Conservation (phyloP, 53 echinoderm and acorn worm genomes). For the Glandiceps talaboti region DNA sequence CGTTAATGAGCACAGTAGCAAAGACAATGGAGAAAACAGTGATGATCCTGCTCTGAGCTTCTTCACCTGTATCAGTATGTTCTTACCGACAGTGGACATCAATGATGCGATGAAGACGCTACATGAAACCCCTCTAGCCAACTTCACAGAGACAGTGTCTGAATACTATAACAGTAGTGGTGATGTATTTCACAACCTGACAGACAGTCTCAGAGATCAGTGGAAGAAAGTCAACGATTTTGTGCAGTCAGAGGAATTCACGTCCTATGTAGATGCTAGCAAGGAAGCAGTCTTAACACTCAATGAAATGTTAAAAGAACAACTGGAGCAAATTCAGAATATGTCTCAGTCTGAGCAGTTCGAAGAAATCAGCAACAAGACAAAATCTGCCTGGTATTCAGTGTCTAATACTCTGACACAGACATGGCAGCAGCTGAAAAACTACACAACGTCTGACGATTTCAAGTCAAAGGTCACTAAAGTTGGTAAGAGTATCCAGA, state of each 20-base stretch:
- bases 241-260: neutral
- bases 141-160: neutral
- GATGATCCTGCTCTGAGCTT: neutral
- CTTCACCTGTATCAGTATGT: neutral
- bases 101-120: neutral
- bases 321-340: neutral
- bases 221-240: neutral
- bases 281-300: neutral
- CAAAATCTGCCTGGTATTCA: neutral
- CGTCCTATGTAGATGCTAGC: neutral
- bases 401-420: neutral
- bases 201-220: neutral
- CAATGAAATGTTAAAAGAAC: neutral
- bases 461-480: neutral
- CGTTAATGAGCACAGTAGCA: constrained; percentile 7
- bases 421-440: neutral
- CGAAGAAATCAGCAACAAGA: neutral
- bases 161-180: neutral
- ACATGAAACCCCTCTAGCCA: neutral
- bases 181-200: neutral
- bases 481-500: neutral
- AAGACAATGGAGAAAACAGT: neutral
- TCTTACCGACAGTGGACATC: neutral
- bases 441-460: neutral
- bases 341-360: neutral